A percentile compares a stretch with the other conserved stretches of the same genome.
Evolutionary conservation across 2,888 invertebrate genomes (phyloP).

Genomic region (Litoditis marina): DNA sequence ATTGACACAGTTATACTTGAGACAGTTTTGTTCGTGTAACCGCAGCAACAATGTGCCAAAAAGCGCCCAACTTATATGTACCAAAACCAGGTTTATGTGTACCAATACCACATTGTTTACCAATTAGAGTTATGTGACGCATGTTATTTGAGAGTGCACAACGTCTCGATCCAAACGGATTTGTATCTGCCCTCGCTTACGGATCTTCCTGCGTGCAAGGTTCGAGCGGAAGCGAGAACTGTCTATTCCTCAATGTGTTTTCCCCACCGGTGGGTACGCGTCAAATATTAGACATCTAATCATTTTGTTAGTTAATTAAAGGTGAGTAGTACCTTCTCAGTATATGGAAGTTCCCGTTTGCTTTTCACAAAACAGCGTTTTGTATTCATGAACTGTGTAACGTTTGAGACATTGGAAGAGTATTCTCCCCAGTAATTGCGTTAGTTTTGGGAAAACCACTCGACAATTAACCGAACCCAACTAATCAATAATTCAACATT

Average conservation of each 20-base stretch:
- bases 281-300: neutral
- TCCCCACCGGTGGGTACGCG: constrained; percentile 23
- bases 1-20: neutral
- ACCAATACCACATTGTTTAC: neutral
- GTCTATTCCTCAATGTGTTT: constrained; percentile 32
- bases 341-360: no score
- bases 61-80: no score
- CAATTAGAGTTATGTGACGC: neutral
- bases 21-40: neutral
- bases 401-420: no score
- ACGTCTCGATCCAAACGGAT: constrained; percentile 20
- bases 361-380: no score
- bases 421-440: no score
- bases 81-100: no score
- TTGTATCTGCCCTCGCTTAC: constrained; percentile 23
- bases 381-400: no score
- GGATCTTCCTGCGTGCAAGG: constrained; percentile 25
- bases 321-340: no score
- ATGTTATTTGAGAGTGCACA: constrained; percentile 15
- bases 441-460: no score
- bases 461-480: no score
- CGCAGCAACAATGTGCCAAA: no score
- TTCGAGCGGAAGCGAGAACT: constrained; percentile 23
- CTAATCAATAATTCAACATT: no score
- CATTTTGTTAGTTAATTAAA: neutral